Evolutionary conservation across 1,140 invertebrate species (phyloP).

Genomic region (Lethocerus indicus): DNA sequence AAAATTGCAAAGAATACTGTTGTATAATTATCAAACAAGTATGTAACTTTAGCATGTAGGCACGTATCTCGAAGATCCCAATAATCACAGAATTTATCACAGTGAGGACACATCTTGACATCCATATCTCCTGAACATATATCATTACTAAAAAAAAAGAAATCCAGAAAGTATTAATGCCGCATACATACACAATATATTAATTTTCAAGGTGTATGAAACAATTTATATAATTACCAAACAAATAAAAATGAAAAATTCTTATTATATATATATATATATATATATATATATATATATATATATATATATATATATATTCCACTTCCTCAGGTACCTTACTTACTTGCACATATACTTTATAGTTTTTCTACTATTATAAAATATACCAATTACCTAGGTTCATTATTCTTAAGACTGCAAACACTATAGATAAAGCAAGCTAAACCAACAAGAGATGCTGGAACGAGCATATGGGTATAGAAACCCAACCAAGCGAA

Average conservation of each 20-base stretch:
- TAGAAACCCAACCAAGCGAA: constrained; percentile 97
- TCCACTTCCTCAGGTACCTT: no score
- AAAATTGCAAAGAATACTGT: constrained; percentile 90
- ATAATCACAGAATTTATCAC: constrained; percentile 70
- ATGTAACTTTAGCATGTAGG: constrained; percentile 65
- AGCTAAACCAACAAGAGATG: constrained; percentile 62
- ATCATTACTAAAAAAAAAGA: constrained; percentile 45
- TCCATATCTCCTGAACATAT: constrained; percentile 47
- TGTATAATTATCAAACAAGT: constrained; percentile 87
- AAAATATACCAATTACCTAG: constrained; percentile 34
- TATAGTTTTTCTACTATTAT: no score
- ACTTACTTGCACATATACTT: no score
- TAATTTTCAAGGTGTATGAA: no score
- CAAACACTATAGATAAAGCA: constrained; percentile 67
- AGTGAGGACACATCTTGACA: constrained; percentile 67
- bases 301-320: no score
- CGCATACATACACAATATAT: neutral
- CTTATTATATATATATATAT: neutral
- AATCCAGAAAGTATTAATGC: neutral
- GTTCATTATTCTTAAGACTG: constrained; percentile 50
- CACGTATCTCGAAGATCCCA: constrained; percentile 78
- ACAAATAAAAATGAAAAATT: constrained; percentile 26
- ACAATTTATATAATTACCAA: no score
- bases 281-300: no score
- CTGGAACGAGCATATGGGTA: constrained; percentile 75